These are phyloP conservation scores for Bellardia bayeri DNA, from an alignment of 2,888 invertebrate genomes.

Conservation along the genomic window DNA sequence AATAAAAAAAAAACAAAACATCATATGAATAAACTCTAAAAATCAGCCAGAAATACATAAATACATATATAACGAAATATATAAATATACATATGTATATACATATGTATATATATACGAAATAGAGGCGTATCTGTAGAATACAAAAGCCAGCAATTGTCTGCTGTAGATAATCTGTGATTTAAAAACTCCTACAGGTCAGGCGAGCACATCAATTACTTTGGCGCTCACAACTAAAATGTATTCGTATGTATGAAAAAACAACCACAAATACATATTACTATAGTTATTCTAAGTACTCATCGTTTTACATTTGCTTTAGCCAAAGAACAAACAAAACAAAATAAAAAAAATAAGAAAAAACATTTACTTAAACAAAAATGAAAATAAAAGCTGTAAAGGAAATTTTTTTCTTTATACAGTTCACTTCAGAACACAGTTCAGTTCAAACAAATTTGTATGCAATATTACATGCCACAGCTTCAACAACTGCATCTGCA, in stretches of 20 bases:
- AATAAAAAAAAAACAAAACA: slow-evolving; percentile 7
- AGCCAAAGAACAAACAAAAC: slow-evolving; percentile 24
- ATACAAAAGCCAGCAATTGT: slow-evolving; percentile 79
- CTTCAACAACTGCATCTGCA: slow-evolving; percentile 55
- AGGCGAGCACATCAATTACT: slow-evolving; percentile 83
- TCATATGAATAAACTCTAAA: slow-evolving; percentile 39
- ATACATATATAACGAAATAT: slow-evolving; percentile 7
- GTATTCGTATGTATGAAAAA: slow-evolving; percentile 6
- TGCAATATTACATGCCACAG: slow-evolving; percentile 66
- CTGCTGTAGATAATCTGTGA: slow-evolving; percentile 83
- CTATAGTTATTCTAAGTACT: slow-evolving; percentile 57
- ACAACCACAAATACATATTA: slow-evolving; percentile 9
- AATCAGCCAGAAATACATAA: slow-evolving; percentile 19
- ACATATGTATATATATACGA: slow-evolving; percentile 20
- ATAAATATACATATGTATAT: not conserved
- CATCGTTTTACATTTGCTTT: slow-evolving; percentile 35
- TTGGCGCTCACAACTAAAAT: slow-evolving; percentile 79
- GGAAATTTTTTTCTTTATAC: slow-evolving; percentile 12
- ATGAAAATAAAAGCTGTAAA: slow-evolving; percentile 46
- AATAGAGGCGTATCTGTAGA: slow-evolving; percentile 74
- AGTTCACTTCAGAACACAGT: slow-evolving; percentile 38
- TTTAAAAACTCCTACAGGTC: slow-evolving; percentile 83
- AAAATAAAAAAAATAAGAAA: slow-evolving; percentile 3
- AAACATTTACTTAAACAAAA: slow-evolving; percentile 2
- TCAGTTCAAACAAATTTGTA: slow-evolving; percentile 70